These are phyloP conservation scores for Mantis religiosa DNA, from an alignment of 2,888 invertebrate species.

Conservation along the genomic window DNA sequence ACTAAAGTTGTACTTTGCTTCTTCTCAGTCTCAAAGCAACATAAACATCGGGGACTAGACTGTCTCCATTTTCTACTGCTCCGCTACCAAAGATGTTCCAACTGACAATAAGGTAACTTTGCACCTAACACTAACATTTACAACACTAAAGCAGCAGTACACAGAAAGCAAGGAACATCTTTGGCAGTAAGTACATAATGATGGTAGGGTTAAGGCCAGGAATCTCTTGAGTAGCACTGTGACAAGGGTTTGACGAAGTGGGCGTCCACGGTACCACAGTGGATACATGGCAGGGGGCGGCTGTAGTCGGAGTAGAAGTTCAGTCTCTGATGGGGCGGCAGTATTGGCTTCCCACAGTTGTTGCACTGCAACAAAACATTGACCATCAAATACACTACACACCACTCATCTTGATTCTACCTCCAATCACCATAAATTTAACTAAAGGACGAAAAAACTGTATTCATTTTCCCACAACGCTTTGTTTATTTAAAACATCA, in stretches of 20 bases:
- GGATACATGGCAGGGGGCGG: conserved; percentile 84
- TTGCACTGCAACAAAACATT: conserved; percentile 68
- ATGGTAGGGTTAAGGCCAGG: conserved; percentile 73
- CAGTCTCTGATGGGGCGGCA: conserved; percentile 80
- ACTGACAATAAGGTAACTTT: background rate
- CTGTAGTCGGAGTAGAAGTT: conserved; percentile 95
- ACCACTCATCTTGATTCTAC: no score
- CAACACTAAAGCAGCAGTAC: background rate
- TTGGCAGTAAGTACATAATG: background rate
- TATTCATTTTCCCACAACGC: no score
- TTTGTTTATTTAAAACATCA: no score
- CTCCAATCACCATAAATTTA: no score
- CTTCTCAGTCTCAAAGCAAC: background rate
- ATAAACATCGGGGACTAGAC: background rate
- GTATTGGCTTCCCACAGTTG: conserved; percentile 82
- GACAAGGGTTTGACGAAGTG: conserved; percentile 92
- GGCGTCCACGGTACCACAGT: conserved; percentile 84
- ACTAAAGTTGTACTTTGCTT: background rate
- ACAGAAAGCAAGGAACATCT: background rate
- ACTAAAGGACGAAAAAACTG: no score
- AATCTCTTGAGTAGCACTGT: conserved; percentile 77
- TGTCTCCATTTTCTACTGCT: background rate
- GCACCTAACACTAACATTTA: background rate
- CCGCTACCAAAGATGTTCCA: background rate
- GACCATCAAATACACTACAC: no score